These are phyloP conservation scores for Pantelozetes paolii DNA, from an alignment of 2,888 invertebrate genomes.

Conservation along the genomic window DNA sequence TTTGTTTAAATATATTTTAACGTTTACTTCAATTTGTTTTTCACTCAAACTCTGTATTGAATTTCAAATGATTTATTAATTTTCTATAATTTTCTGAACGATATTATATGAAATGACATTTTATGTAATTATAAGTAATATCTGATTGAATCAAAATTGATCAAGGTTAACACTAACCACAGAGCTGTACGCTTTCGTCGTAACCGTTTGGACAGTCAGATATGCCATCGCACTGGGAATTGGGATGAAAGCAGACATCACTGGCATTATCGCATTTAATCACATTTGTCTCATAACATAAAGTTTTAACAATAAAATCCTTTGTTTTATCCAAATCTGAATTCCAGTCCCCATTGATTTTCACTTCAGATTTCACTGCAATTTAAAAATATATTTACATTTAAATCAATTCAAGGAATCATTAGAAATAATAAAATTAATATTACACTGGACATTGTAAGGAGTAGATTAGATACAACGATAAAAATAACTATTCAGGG, in stretches of 20 bases:
- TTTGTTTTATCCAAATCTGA: not conserved
- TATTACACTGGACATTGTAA: too few relatives aligned
- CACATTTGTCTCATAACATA: not conserved
- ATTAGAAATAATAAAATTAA: too few relatives aligned
- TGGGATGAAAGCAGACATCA: constrained; percentile 22
- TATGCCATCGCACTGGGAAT: constrained; percentile 35
- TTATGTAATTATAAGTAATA: too few relatives aligned
- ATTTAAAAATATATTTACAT: too few relatives aligned
- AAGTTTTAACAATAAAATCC: not conserved
- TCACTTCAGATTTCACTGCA: not conserved
- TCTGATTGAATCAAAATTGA: too few relatives aligned
- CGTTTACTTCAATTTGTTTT: not conserved
- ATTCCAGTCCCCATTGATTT: not conserved
- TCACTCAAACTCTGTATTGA: too few relatives aligned
- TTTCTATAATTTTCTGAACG: too few relatives aligned
- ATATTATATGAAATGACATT: too few relatives aligned
- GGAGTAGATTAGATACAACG: too few relatives aligned
- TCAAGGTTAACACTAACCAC: constrained; percentile 34
- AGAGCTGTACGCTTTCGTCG: constrained; percentile 35
- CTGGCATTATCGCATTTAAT: constrained; percentile 32
- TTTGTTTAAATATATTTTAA: not conserved
- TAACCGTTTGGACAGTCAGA: constrained; percentile 38
- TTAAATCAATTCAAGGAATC: too few relatives aligned
- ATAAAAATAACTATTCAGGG: too few relatives aligned
- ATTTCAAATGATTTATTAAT: too few relatives aligned